phyloP scores from a whole-genome alignment of 2,888 invertebrate genomes.

The Andricus quercusramuli region DNA sequence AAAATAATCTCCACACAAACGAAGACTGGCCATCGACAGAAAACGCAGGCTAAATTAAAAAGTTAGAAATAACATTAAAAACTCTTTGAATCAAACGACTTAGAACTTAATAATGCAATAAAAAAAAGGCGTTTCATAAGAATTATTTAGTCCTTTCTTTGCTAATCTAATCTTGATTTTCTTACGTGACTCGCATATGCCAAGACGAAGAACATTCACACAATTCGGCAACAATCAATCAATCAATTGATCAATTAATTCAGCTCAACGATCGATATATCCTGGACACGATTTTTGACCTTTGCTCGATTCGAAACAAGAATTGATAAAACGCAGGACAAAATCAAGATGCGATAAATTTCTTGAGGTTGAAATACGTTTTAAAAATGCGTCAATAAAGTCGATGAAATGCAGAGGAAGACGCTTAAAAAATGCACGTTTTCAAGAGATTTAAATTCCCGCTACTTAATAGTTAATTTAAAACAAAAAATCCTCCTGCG shows the following conservation, averaged over 20 bases:
- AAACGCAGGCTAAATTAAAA: neutral
- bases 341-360: neutral
- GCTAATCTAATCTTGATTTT: slow-evolving; percentile 28
- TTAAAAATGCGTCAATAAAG: neutral
- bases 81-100: neutral
- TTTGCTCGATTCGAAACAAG: slow-evolving; percentile 12
- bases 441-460: neutral
- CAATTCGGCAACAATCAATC: neutral
- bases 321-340: slow-evolving; percentile 1
- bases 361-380: neutral
- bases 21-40: neutral
- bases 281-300: slow-evolving; percentile 24
- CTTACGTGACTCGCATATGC: slow-evolving; percentile 3
- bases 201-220: neutral
- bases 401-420: neutral
- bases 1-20: slow-evolving; percentile 33
- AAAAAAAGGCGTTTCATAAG: neutral
- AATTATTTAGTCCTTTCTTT: neutral
- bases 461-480: neutral
- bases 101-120: neutral
- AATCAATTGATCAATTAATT: neutral
- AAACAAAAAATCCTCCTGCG: neutral
- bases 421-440: slow-evolving; percentile 15
- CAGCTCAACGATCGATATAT: slow-evolving; percentile 5
- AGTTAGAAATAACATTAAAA: neutral